Conservation (phyloP, 2,888 invertebrate genomes). For the Ophraella communa region DNA sequence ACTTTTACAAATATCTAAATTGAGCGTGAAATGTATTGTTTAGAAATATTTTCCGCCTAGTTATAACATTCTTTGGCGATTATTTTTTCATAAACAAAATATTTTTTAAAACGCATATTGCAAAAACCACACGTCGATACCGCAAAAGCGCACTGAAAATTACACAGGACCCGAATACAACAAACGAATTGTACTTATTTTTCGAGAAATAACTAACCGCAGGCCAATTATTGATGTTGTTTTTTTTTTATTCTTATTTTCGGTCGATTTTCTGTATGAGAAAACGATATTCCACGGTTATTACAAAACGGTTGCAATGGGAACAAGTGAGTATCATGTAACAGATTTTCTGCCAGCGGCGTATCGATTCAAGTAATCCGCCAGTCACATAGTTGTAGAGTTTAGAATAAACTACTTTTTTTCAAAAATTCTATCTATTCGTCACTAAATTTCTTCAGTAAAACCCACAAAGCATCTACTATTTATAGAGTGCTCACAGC, state of each 20-base stretch:
- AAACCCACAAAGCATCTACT: no score
- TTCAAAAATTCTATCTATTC: no score
- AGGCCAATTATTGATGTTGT: conserved; percentile 32
- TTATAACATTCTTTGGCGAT: conserved; percentile 1
- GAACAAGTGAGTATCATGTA: conserved; percentile 20
- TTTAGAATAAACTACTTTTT: no score
- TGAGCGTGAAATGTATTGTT: not conserved
- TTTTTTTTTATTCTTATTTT: conserved; percentile 10
- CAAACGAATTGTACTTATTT: conserved; percentile 18
- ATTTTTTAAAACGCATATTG: conserved; percentile 16
- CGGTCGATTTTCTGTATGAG: conserved; percentile 34
- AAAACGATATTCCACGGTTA: conserved; percentile 37
- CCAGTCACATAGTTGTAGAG: no score
- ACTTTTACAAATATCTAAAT: not conserved
- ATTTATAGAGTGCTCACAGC: no score
- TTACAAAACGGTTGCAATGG: conserved; percentile 34
- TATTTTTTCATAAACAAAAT: no score
- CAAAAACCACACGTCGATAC: conserved; percentile 10
- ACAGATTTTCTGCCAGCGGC: not conserved
- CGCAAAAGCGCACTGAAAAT: conserved; percentile 14
- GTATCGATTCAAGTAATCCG: no score
- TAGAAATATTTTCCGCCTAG: not conserved
- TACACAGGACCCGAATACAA: conserved; percentile 13
- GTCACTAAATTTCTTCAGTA: no score
- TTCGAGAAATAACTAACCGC: conserved; percentile 30